Evolutionary conservation across 2,888 invertebrate genomes (phyloP), one percentile per base, ranked within the genome.

Genomic region (Argyresthia goedartella): DNA sequence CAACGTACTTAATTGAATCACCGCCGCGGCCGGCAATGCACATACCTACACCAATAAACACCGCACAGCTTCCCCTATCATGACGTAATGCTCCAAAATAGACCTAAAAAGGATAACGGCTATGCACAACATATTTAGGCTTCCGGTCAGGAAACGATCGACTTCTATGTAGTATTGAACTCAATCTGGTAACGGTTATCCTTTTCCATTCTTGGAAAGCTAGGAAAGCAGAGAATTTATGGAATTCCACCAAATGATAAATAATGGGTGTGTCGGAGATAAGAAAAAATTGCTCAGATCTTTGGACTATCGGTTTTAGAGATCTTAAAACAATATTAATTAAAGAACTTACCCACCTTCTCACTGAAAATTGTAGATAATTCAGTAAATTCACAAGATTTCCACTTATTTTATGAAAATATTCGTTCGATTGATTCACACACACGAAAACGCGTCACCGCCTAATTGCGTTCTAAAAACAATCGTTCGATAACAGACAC

Each of bases 11-110:
- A 49, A 35, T 15, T 36, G 16, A 42, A 50, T 44, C 41, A 49
- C 39, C 44, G 59, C 55, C 52, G 42, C 56, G 55, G 56, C 41
- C 10, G 56, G 57, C 25, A 6, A 59, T 59, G 59, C 56, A 63
- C 58, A 64, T 66, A 67, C 16, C 50, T 42, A 16, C 63, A 25
- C 52, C 49, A 51, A 63, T 64, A 63, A 60, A 62, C 64, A 63
- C 60, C 57, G 56, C 53, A 54, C 55, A 59, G 53, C 56, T 57
- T 63, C 64, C 69, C 65, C 63, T 65, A 66, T 66, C 76, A 78
- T 87, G 86, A 87, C 86, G 87, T 87, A 86, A 87, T 86, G 76
- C 63, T 76, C 82, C 76, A 84, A 85, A 86, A 85, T 86, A 85
- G 81, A 81, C 80, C 73, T 69, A 79, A 70, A 76, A 81, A 64